phyloP scores from a whole-genome alignment of 2,888 invertebrate species.

The Andrena bicolor region DNA sequence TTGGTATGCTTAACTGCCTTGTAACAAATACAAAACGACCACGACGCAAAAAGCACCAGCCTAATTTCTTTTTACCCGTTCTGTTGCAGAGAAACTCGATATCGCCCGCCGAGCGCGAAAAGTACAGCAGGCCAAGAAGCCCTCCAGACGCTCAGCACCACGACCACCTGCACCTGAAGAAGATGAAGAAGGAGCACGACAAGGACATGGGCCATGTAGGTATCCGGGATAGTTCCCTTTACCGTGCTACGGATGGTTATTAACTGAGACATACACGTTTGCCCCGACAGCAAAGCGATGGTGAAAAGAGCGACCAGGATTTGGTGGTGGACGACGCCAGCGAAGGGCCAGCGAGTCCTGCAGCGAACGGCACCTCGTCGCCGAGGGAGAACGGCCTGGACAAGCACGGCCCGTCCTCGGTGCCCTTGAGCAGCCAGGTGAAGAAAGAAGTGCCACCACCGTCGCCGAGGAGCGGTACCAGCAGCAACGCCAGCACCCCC shows the following conservation, averaged over 20 bases:
- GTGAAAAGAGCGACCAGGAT: conserved; percentile 95
- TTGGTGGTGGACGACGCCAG: conserved; percentile 97
- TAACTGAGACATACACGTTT: conserved; percentile 64
- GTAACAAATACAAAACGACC: not conserved
- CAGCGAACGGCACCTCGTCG: conserved; percentile 94
- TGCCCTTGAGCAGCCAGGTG: conserved; percentile 80
- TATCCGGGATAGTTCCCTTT: conserved; percentile 71
- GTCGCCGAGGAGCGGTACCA: conserved; percentile 90
- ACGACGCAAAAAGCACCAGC: too few relatives aligned
- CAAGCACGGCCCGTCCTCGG: conserved; percentile 87
- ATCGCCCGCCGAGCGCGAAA: conserved; percentile 91
- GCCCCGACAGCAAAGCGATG: conserved; percentile 90
- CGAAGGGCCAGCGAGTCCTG: conserved; percentile 94
- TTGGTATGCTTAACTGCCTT: too few relatives aligned
- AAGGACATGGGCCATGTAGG: conserved; percentile 93
- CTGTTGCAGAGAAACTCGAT: conserved; percentile 92
- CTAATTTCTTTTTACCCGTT: not conserved
- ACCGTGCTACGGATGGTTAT: conserved; percentile 5
- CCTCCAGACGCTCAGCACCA: conserved; percentile 89
- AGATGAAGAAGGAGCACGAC: conserved; percentile 89
- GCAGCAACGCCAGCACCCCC: conserved; percentile 96
- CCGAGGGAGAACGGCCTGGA: conserved; percentile 95
- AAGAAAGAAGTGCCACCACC: conserved; percentile 89
- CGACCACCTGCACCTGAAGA: conserved; percentile 90
- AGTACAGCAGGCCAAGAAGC: conserved; percentile 91